Conservation (phyloP, 2,113 vertebrate genomes). For the Mohoua ochrocephala region DNA sequence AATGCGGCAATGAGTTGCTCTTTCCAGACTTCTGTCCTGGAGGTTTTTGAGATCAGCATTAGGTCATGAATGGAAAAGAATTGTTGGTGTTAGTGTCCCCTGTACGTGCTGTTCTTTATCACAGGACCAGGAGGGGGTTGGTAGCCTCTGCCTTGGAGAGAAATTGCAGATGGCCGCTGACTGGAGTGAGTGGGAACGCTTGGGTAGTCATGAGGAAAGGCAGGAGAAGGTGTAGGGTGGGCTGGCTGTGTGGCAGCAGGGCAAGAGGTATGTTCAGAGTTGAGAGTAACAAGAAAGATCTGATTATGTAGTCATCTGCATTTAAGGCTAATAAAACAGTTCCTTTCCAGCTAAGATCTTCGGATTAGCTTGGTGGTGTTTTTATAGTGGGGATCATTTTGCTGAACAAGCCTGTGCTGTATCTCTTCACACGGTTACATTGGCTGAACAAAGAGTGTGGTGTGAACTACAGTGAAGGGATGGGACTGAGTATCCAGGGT, state of each 20-base stretch:
- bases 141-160: not conserved
- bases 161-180: not conserved
- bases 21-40: not conserved
- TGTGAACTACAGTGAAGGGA: conserved; percentile 7
- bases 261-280: not conserved
- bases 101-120: not conserved
- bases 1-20: not conserved
- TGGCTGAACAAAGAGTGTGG: conserved; percentile 6
- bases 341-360: not conserved
- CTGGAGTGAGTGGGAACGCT: not conserved
- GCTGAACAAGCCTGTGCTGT: not conserved
- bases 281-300: not conserved
- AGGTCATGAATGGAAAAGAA: not conserved
- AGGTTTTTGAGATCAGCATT: not conserved
- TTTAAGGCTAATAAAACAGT: not conserved
- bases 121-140: not conserved
- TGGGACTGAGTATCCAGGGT: conserved; percentile 41
- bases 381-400: not conserved
- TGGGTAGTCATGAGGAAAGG: not conserved
- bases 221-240: not conserved
- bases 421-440: not conserved
- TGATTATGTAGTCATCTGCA: not conserved
- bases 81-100: not conserved
- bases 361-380: not conserved
- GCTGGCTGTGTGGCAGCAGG: not conserved